Evolutionary conservation across 2,888 invertebrate genomes (phyloP), one percentile per base, ranked within the genome.

Genomic region (Himalopsyche kuldschensis): DNA sequence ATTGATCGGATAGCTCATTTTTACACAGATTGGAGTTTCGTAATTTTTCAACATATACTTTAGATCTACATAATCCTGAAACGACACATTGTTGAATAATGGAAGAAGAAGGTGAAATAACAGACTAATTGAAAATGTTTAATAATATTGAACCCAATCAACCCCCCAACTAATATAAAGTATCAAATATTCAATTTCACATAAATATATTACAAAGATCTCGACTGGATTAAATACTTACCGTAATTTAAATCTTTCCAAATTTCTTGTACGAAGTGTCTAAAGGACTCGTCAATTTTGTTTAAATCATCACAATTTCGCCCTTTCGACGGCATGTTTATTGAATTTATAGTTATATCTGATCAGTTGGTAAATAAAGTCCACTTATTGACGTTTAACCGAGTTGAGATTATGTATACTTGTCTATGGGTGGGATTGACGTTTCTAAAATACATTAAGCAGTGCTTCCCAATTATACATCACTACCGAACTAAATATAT

Each of bases 181-280:
- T 20, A 15, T 81, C 17, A n/a, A 24, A 32, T 15, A 75, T 30
- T n/a, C 20, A 27, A 77, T n/a, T 75, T 24, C 47, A 75, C 30
- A 63, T n/a, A 41, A 47, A 4, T 11, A 82, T 32, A 63, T 6
- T 32, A 17, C 75, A 75, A 5, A 17, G 41, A 11, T 48, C 75
- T 78, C 48, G 63, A 8, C 8, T 10, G 31, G 27, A 24, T 27
- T 69, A 85, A 86, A 86, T 41, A 41, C 15, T 87, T 88, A 91
- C 91, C 92, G 79, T 91, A 89, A 88, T 90, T 89, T 83, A 91
- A 88, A 86, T 92, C 91, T 87, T 91, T 89, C 86, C 90, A 90
- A 75, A 92, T 88, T 86, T 89, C 90, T 88, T 90, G 89, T 76
- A 91, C 88, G 86, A 90, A 92, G 1, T 91, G 91, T 10, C 90